Evolutionary conservation across 2,888 invertebrate species (phyloP).

Genomic region (Andrena hattorfiana): DNA sequence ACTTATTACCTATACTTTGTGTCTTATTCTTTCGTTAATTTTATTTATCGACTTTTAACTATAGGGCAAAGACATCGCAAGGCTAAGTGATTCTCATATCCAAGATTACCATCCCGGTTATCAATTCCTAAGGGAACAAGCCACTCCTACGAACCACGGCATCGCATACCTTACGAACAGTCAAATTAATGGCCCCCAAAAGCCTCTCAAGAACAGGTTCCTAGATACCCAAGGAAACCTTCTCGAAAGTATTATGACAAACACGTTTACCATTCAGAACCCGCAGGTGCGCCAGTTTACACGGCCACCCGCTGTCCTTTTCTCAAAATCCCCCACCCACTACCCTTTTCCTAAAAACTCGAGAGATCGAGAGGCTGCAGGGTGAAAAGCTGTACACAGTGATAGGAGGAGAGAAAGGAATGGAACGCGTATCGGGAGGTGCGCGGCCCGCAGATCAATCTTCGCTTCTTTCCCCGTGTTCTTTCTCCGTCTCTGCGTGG

Average conservation of each 20-base stretch:
- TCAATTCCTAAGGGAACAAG: not conserved
- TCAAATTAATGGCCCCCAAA: conserved; percentile 34
- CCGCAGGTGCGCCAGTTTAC: conserved; percentile 70
- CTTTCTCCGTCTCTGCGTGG: conserved; percentile 9
- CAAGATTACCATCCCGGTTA: not conserved
- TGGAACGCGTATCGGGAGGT: conserved; percentile 72
- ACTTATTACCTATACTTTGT: too few relatives aligned
- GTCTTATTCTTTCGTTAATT: too few relatives aligned
- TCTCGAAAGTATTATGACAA: conserved; percentile 45
- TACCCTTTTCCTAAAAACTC: not conserved
- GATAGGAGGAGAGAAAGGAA: conserved; percentile 58
- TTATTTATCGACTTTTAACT: too few relatives aligned
- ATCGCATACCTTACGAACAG: conserved; percentile 5
- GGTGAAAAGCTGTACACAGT: conserved; percentile 26
- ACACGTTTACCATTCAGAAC: conserved; percentile 60
- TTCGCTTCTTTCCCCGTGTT: conserved; percentile 62
- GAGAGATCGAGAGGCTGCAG: conserved; percentile 5
- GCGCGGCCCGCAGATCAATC: conserved; percentile 71
- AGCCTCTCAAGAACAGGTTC: not conserved
- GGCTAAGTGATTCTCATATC: too few relatives aligned
- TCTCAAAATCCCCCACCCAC: conserved; percentile 27
- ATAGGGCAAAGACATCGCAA: too few relatives aligned
- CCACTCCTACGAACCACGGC: not conserved
- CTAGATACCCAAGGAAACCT: not conserved
- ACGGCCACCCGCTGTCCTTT: conserved; percentile 66